Evolutionary conservation across 2,888 invertebrate genomes (phyloP), one percentile per base, ranked within the genome.

Genomic region (Lithophane ornitopus): DNA sequence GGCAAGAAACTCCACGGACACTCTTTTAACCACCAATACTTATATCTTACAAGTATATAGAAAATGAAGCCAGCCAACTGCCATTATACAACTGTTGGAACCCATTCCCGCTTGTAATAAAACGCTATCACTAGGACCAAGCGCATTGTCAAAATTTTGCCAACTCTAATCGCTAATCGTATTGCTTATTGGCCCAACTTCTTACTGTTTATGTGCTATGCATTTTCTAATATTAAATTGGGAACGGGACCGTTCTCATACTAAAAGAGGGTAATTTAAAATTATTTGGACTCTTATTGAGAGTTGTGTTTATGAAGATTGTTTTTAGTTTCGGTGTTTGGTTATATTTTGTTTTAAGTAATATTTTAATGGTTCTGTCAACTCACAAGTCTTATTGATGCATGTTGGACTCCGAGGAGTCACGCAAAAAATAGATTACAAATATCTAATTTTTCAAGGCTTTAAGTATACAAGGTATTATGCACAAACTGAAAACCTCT

Each of bases 81-180:
- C 44, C 12, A 39, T 62, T 61, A 62, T 26, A 72, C 41, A 61
- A 54, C 62, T 46, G 44, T 62, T n/a, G 34, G 26, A 39, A 76
- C 3, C 62, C 58, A 70, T 71, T 74, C 2, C 49, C 49, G 41
- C 75, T 76, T 3, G 63, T 34, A 70, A 67, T 39, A 74, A 81
- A 70, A 54, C 88, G 89, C 88, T 83, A 44, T 70, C 59, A 87
- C 54, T 78, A 9, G 14, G 1, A 72, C 80, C 75, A 44, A 34
- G 59, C 76, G 16, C 59, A 79, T 84, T 88, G 82, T 85, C 84
- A 88, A 88, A 87, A 88, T 85, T 84, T 87, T 87, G 88, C 87
- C 87, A 88, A 87, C 81, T 87, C 83, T 87, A 87, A 87, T 88
- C 85, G 79, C 88, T 85, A 85, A 84, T 88, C 83, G 80, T 80